Evolutionary conservation across 37 sponge, comb jelly and placozoan species (phyloP), one percentile per base, ranked within the genome.

Genomic region (Geodia barretti): DNA sequence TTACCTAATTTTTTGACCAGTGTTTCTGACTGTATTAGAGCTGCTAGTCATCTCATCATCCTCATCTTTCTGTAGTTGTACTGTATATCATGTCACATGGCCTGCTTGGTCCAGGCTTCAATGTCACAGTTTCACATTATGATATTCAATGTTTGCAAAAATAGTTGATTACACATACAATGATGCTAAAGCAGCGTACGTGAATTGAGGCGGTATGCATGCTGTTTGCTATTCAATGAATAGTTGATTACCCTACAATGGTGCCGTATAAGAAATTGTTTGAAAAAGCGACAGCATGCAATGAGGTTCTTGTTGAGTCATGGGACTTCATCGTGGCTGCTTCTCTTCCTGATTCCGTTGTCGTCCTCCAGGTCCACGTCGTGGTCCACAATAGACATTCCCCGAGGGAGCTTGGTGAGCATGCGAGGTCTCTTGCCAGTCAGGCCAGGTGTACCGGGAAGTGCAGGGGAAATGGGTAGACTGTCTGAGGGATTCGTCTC

Each of bases 291-390:
- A n/a, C n/a, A n/a, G n/a, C n/a, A n/a, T n/a, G n/a, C n/a, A n/a
- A n/a, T n/a, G n/a, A n/a, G n/a, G n/a, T n/a, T n/a, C n/a, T n/a
- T n/a, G n/a, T n/a, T n/a, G n/a, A n/a, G n/a, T 47, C 54, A 47
- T 47, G 54, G 54, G 7, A 47, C 14, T 7, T 47, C 54, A 7
- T 17, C 14, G 7, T 47, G 54, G 14, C 14, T 7, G 54, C 54
- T 47, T 47, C n/a, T n/a, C n/a, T 47, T 47, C 54, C 54, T 47
- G 14, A 47, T 47, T 7, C 54, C 54, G n/a, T 26, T 64, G 29
- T 64, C 69, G 34, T 68, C 80, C 31, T 75, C 74, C 21, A 73
- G 75, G 58, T 87, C 88, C 61, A 81, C 29, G 58, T 87, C 88
- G 58, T 59, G 41, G 68, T 87, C 88, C 31, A 81, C 60, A 28